Evolutionary conservation across 1,140 invertebrate genomes (phyloP), one percentile per base, ranked within the genome.

Genomic region (Trachymyrmex septentrionalis): DNA sequence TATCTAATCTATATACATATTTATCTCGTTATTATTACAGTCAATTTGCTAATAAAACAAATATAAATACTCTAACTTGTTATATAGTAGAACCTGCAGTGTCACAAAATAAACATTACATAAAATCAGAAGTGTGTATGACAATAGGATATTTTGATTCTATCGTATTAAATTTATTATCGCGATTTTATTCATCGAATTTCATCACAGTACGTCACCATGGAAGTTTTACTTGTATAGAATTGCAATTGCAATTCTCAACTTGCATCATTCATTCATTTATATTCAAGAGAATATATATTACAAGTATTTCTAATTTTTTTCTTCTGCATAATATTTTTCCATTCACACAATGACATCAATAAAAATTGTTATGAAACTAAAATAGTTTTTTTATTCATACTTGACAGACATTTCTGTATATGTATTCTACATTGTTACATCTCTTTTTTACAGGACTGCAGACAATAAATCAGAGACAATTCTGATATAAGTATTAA

Each of bases 361-460:
- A 93, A 94, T 94, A 93, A 94, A 94, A 88, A 86, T 90, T 93
- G 82, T 93, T 93, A 93, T 82, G 77, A 91, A 89, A 92, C 88
- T 89, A 86, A 88, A 90, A 63, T 86, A 24, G 50, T 85, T 78
- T 24, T 80, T 85, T 84, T 88, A 89, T 88, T 88, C 69, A 21
- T 84, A 78, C 63, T 81, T 16, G 77, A 38, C 59, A 61, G 34
- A 86, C 55, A 75, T 19, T 81, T 86, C 19, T 55, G 77, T 77
- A 71, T 55, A 48, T 72, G 24, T 44, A 73, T 86, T 82, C 69
- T 84, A 75, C 84, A 67, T 88, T 12, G 44, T 80, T 89, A 73
- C 50, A 90, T 38, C 19, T 66, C 12, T 34, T 87, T 78, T 88
- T 87, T 88, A 91, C 87, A 88, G 55, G 66, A 75, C 21, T 50